Evolutionary conservation across 2,113 vertebrate genomes (phyloP), one percentile per base, ranked within the genome.

Genomic region (Lutjanus erythropterus): DNA sequence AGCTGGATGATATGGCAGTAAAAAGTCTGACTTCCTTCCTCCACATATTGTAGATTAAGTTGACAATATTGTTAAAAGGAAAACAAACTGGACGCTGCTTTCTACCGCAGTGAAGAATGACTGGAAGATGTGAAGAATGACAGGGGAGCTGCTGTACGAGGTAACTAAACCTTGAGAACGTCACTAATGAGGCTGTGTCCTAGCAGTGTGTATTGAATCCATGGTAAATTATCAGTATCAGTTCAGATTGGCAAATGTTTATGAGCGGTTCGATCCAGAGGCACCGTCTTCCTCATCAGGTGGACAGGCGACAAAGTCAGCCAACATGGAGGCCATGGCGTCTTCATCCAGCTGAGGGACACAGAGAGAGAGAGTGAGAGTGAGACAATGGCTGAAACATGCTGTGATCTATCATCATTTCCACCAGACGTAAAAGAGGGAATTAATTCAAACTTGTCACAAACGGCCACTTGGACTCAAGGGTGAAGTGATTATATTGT

Each of bases 251-350:
- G 56, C 2, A 53, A 46, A 42, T 8, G 12, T 33, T 82, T 80
- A 93, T n/a, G 93, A 80, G 42, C 77, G 47, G 25, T 65, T 87
- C 1, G 87, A 89, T 56, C 88, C 74, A 0, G 93, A 95, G 35
- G 75, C 9, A 1, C 92, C 91, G 4, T 95, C 95, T 35, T 95
- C 95, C 0, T 97, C 96, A 2, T 98, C 97, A 4, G 97, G 97
- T 0, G 97, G 97, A 60, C 96, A 97, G 74, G 97, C 96, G 0
- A 97, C 94, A 78, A 98, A 97, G 58, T 97, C 97, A 0, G 97
- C 97, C 91, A 98, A 72, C 97, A 97, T 98, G 83, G 97, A 95
- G 23, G 95, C 96, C 82, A 97, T 95, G 60, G 92, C 88, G 9
- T 96, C 96, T 6, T 96, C 94, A 9, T 95, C 93, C 70, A 91